These are phyloP conservation scores for Pelodiscus sinensis DNA, from an alignment of 2,113 vertebrate genomes.

Conservation along the genomic window DNA sequence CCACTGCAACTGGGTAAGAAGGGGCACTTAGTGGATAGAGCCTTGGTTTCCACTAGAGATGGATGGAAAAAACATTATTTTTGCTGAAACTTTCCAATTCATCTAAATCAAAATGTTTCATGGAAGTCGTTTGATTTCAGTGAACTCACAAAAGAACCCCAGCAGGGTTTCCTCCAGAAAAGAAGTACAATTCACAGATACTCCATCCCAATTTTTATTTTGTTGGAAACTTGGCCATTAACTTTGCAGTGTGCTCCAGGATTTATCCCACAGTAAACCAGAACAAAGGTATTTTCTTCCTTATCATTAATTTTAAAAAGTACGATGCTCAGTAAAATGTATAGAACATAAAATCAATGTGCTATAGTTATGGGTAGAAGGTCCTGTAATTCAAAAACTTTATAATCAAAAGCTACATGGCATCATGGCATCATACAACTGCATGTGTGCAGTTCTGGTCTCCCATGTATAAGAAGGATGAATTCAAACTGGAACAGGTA, in stretches of 20 bases:
- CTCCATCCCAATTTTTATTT: no score
- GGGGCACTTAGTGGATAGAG: background rate
- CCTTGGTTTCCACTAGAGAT: background rate
- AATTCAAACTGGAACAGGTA: no score
- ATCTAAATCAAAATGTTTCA: background rate
- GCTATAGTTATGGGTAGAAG: background rate
- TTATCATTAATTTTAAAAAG: background rate
- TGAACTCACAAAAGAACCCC: background rate
- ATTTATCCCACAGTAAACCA: background rate
- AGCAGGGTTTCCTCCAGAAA: no score
- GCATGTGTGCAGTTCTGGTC: no score
- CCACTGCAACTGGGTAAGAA: background rate
- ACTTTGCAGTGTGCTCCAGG: background rate
- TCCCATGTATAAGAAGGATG: no score
- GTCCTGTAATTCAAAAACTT: background rate
- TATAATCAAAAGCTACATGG: background rate
- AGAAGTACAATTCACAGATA: no score
- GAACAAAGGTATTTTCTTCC: background rate
- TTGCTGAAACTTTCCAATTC: background rate
- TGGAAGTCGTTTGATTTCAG: background rate
- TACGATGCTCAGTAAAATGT: background rate
- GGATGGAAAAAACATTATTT: background rate
- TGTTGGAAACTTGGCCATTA: background rate
- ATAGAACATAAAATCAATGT: background rate
- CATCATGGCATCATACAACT: no score